Conservation (phyloP, 1,140 invertebrate species). For the Paraescarpia echinospica region DNA sequence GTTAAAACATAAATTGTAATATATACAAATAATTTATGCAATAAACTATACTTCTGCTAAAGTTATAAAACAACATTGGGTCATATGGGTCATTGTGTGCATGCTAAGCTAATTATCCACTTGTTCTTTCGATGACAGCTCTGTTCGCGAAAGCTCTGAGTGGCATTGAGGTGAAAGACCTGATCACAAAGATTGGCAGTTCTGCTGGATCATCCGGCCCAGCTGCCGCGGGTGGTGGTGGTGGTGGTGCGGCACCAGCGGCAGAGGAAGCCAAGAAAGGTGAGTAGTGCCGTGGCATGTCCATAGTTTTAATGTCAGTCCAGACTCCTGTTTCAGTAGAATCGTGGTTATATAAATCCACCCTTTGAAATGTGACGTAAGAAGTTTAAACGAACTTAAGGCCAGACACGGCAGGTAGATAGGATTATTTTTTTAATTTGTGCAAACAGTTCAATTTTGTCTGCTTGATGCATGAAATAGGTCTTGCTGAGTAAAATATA, state of each 20-base stretch:
- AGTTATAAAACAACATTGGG: neutral
- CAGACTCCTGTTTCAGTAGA: neutral
- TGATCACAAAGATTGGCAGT: slow-evolving; percentile 93
- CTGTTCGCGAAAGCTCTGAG: slow-evolving; percentile 96
- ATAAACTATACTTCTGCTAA: neutral
- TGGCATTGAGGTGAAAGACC: slow-evolving; percentile 88
- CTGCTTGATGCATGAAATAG: too few species aligned
- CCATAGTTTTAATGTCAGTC: neutral
- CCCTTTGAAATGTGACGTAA: too few species aligned
- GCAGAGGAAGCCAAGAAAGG: slow-evolving; percentile 49
- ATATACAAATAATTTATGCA: neutral
- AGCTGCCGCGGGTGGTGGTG: slow-evolving; percentile 68
- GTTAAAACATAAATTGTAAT: neutral
- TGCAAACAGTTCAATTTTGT: too few species aligned
- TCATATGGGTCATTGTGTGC: neutral
- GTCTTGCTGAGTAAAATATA: too few species aligned
- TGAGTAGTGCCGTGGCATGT: slow-evolving; percentile 10
- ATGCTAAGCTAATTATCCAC: slow-evolving; percentile 1
- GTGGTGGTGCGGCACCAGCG: slow-evolving; percentile 68
- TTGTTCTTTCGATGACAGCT: slow-evolving; percentile 55
- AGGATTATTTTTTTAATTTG: too few species aligned
- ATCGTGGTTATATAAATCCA: neutral
- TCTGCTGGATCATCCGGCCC: slow-evolving; percentile 83
- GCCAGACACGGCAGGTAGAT: too few species aligned
- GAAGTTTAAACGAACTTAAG: too few species aligned